phyloP scores from a whole-genome alignment of 2,797 vertebrate species.

The Chelidonichthys spinosus region DNA sequence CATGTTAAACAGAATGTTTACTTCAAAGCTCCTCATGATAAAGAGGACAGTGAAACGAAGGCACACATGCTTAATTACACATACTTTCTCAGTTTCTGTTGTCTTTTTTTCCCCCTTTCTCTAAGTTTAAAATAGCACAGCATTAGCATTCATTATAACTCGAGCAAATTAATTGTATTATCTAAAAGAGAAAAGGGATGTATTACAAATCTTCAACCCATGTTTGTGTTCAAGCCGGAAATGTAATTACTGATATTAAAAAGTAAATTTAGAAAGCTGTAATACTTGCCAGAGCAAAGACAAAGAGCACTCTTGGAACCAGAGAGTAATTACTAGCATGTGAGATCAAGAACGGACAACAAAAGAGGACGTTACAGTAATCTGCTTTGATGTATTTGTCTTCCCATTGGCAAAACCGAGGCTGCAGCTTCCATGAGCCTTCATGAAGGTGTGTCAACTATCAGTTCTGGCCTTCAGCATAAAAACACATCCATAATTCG shows the following conservation, averaged over 20 bases:
- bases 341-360: not conserved
- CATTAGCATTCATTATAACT: no score
- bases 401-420: not conserved
- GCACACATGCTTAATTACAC: no score
- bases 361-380: not conserved
- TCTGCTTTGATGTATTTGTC: slow-evolving; percentile 4
- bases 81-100: no score
- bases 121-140: no score
- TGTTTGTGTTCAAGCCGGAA: no score
- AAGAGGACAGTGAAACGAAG: not conserved
- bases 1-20: not conserved
- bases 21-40: not conserved
- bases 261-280: not conserved
- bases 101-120: no score
- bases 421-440: not conserved
- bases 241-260: not conserved
- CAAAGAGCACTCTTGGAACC: not conserved
- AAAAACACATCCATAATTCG: not conserved
- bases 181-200: no score
- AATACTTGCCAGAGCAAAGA: not conserved
- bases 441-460: not conserved
- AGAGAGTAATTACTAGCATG: not conserved
- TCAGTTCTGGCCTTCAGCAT: not conserved
- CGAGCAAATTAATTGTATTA: no score
- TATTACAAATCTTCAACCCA: no score